Base-by-base conservation (phyloP, 2,113 vertebrate species). In the Dasyurus viverrinus region DNA sequence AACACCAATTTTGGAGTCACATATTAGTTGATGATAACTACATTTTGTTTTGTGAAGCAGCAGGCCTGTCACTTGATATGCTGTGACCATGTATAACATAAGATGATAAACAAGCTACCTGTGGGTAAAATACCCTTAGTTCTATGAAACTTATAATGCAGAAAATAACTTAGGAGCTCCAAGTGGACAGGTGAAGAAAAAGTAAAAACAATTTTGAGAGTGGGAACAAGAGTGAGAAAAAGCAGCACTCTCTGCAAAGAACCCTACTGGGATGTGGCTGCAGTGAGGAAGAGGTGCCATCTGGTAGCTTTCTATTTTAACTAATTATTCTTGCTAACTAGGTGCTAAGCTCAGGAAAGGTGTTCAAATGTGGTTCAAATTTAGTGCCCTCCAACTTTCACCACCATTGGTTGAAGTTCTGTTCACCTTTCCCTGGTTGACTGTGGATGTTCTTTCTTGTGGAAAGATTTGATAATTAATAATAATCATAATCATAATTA, bases 91-190 rank as follows among this genome's bases (percentile, higher is more conserved):
- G 50, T 50, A 30, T 76, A 23, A 60, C 7, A 27, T 22, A 89
- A 53, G 53, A 27, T 89, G 54, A 90, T 8, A 26, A 53, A 92
- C 3, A 90, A 55, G 12, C 8, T 50, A n/a, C 76, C 30, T 94
- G 30, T 42, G n/a, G 76, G 8, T 50, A n/a, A 95, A 8, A 96
- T n/a, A 1, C 19, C 52, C 47, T 93, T 97, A 84, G 22, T 22
- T 91, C 53, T 1, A 94, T 52, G 95, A 68, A 42, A 22, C 24
- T 24, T 0, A 54, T 92, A 89, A 95, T 89, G 46, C 84, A 89
- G 92, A 95, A 91, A 95, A 42, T 92, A 6, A 60, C 89, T 94
- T 91, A 94, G 54, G 92, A 92, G 0, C 92, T 53, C 76, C 46
- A 84, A 54, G 25, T 89, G 48, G 89, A 96, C 47, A 93, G 25